Evolutionary conservation across 2,113 vertebrate species (phyloP).

Genomic region (Syngnathus floridae): DNA sequence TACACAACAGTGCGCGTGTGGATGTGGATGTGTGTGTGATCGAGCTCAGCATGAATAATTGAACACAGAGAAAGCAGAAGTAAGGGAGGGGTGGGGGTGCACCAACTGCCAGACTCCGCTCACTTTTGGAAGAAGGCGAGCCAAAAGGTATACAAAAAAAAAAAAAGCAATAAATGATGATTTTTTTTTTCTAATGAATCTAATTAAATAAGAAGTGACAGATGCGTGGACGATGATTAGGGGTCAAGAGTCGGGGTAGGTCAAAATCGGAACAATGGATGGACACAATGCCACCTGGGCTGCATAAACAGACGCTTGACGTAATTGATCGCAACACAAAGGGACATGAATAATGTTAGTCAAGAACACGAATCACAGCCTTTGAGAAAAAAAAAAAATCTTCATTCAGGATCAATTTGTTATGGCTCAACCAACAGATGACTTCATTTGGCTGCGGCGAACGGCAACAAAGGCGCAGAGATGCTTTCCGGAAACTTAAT

Average conservation of each 20-base stretch:
- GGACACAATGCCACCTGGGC: conserved; percentile 44
- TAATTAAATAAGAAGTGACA: conserved; percentile 37
- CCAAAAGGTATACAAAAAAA: conserved; percentile 3
- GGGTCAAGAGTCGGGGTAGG: conserved; percentile 41
- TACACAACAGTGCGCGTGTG: conserved; percentile 24
- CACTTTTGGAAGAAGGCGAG: conserved; percentile 24
- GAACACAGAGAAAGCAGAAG: conserved; percentile 34
- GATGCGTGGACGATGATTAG: conserved; percentile 26
- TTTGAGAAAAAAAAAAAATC: conserved; percentile 6
- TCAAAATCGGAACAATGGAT: conserved; percentile 54
- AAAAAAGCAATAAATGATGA: conserved; percentile 5
- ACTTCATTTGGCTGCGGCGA: conserved; percentile 9
- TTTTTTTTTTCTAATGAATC: conserved; percentile 4
- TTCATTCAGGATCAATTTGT: conserved; percentile 4
- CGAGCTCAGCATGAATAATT: conserved; percentile 67
- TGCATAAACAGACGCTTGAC: conserved; percentile 51
- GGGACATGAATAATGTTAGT: conserved; percentile 43
- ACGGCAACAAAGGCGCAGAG: conserved; percentile 17
- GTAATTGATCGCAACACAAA: conserved; percentile 46
- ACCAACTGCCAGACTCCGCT: conserved; percentile 45
- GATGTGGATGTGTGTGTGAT: conserved; percentile 29
- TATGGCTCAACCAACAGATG: background rate
- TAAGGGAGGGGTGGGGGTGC: conserved; percentile 15
- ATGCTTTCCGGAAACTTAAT: conserved; percentile 22
- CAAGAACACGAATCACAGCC: conserved; percentile 4